Base-by-base conservation (phyloP, 2,888 invertebrate species). In the Heteromurus nitidus region DNA sequence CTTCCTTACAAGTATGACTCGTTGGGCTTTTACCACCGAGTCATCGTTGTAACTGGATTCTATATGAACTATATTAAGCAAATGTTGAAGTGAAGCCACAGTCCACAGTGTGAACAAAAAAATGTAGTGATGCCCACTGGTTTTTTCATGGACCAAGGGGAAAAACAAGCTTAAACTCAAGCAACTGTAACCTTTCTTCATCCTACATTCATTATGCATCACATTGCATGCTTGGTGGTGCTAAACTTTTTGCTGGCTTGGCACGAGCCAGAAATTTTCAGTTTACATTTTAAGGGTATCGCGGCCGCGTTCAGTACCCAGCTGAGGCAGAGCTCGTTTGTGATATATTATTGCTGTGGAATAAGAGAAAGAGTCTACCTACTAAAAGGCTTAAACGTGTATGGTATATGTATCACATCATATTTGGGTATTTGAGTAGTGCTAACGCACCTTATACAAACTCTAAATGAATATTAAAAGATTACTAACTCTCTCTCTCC, bases 361-460 rank as follows among this genome's bases (percentile, higher is more conserved):
- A 36, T n/a, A 1, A 72, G 47, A 28, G 72, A 28, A 31, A 67
- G 28, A 24, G 13, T 13, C 31, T 16, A 24, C 22, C 36, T 20
- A 55, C 31, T n/a, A n/a, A n/a, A 60, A 58, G 31, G 69, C 53
- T 31, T 69, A 53, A 69, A 53, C 53, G 22, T 20, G 53, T 5
- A n/a, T 50, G 20, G 50, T 50, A 18, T 28, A 30, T 50, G 47
- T 28, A 70, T 20, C n/a, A 60, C 47, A 11, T 60, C 62, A n/a
- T 64, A 60, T 18, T 28, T 44, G 5, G 36, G 36, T 73, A 73
- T 73, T 73, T 47, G 22, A 31, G 26, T 20, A 72, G 20, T 50
- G 73, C 74, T 22, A 62, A 28, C 64, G 65, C 65, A 74, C 74
- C 74, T 74, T 62, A 50, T 36, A 73, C 30, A 73, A 62, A 73